Base-by-base conservation (phyloP, 2,113 vertebrate species). In the Electrona antarctica region DNA sequence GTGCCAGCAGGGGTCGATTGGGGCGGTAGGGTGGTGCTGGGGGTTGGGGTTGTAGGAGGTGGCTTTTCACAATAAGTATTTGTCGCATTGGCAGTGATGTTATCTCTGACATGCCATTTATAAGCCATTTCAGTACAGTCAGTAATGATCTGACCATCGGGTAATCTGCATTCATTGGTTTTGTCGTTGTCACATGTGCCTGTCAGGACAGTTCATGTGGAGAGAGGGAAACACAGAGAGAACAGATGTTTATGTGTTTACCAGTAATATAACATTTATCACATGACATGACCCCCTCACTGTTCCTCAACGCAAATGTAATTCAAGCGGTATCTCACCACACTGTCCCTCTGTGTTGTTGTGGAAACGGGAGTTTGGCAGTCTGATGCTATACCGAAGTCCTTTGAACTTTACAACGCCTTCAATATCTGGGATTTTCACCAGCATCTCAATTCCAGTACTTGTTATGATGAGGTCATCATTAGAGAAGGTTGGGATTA, bases 341-440 rank as follows among this genome's bases (percentile, higher is more conserved):
- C 97, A 99, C 61, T 97, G 97, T 77, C 97, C 97, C 87, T 98
- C 95, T 0, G 96, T 98, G 86, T 99, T 98, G 86, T 90, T 79
- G 60, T 89, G 74, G 63, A 99, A 99, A 75, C 89, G 90, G 65
- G 92, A 93, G 87, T 86, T 93, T 1, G 96, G 94, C 48, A 98
- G 77, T 7, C 92, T 90, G 60, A 98, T 58, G 0, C 71, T 91
- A 88, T 95, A 97, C 63, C 89, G 82, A 72, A 95, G 49, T 10
- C 94, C 95, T 1, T 89, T 94, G 67, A 97, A 96, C 49, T 76
- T 89, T 82, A 97, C 89, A 41, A 61, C 59, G 48, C 91, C 92
- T 0, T 91, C 56, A 48, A 98, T 89, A 60, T 87, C 79, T 2
- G 82, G 88, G 74, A 98, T 95, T 78, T 59, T 87, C 81, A 95